phyloP scores from a whole-genome alignment of 2,113 vertebrate genomes.

The Calyptomena viridis region DNA sequence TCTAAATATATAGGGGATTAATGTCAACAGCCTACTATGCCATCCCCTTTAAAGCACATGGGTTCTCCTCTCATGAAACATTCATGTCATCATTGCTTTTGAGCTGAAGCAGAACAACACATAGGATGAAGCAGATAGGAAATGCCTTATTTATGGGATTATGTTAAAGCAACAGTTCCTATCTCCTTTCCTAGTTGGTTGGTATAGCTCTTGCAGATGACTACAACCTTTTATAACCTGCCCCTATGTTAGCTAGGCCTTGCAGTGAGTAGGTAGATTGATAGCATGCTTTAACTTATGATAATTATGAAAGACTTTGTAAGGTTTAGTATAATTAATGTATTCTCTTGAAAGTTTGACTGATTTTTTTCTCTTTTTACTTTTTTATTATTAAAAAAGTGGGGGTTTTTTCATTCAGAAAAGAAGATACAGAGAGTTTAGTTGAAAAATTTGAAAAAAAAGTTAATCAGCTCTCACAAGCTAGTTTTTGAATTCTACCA shows the following conservation, averaged over 20 bases:
- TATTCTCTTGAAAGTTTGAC: neutral
- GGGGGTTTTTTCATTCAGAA: neutral
- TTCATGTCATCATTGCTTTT: neutral
- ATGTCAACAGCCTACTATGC: neutral
- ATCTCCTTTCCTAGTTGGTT: neutral
- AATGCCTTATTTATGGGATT: neutral
- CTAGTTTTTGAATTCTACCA: neutral
- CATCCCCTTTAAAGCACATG: neutral
- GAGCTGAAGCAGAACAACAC: neutral
- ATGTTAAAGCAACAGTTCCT: neutral
- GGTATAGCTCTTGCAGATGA: neutral
- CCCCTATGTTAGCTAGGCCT: neutral
- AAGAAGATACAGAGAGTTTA: neutral
- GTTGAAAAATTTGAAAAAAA: neutral
- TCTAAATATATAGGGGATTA: neutral
- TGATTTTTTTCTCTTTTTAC: neutral
- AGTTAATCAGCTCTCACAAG: neutral
- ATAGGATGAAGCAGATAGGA: neutral
- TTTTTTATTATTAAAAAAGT: neutral
- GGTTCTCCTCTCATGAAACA: neutral
- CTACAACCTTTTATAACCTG: neutral
- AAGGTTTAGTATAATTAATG: neutral
- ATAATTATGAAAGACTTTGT: neutral
- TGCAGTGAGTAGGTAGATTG: neutral
- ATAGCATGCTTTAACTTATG: neutral